Evolutionary conservation across 2,888 invertebrate genomes (phyloP).

Genomic region (Helleia helle): DNA sequence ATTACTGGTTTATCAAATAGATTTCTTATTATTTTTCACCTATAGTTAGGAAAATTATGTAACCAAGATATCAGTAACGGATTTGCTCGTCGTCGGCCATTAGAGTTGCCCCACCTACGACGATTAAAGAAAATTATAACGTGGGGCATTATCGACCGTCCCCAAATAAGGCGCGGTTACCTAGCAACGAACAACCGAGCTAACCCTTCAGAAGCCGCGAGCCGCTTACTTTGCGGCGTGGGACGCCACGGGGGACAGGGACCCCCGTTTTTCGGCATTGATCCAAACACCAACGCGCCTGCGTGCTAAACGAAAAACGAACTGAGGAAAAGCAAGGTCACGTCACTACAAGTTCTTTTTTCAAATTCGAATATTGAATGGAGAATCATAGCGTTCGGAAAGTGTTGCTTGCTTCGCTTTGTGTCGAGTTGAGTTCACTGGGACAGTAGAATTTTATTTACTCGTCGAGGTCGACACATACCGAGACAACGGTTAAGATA

Average conservation of each 20-base stretch:
- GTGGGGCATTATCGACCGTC: constrained; percentile 53
- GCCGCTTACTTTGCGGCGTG: constrained; percentile 59
- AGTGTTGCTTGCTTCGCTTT: constrained; percentile 41
- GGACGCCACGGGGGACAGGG: constrained; percentile 40
- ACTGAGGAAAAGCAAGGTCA: constrained; percentile 65
- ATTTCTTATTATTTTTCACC: too few relatives aligned
- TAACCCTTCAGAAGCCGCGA: constrained; percentile 68
- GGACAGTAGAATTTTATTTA: constrained; percentile 29
- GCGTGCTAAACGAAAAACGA: constrained; percentile 68
- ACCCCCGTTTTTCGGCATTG: constrained; percentile 71
- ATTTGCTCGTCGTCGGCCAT: constrained; percentile 22
- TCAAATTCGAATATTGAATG: constrained; percentile 67
- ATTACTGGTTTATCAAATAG: too few relatives aligned
- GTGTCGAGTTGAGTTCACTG: constrained; percentile 35
- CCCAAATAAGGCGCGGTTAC: constrained; percentile 48
- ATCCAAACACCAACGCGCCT: constrained; percentile 62
- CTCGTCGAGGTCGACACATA: constrained; percentile 17
- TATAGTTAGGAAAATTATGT: too few relatives aligned
- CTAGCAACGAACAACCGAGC: constrained; percentile 53
- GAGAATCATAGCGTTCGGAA: constrained; percentile 53
- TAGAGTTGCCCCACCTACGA: constrained; percentile 31
- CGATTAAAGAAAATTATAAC: constrained; percentile 65
- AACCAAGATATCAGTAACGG: background rate
- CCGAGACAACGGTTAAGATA: constrained; percentile 2
- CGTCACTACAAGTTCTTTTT: constrained; percentile 67